Conservation (phyloP, 2,113 vertebrate genomes). For the Podarcis muralis region DNA sequence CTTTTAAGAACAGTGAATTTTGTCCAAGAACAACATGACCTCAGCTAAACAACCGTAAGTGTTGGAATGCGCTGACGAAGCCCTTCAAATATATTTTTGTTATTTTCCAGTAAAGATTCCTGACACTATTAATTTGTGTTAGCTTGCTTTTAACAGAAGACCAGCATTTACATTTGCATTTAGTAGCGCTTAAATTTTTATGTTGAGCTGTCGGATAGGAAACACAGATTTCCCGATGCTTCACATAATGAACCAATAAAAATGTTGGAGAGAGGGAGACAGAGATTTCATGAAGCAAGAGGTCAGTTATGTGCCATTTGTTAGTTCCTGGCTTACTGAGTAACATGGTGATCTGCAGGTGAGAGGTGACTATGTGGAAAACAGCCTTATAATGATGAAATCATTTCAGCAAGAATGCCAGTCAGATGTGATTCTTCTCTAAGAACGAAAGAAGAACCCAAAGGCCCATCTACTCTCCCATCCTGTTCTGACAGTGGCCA, state of each 20-base stretch:
- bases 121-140: slow-evolving; percentile 10
- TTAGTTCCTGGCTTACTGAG: neutral
- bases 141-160: neutral
- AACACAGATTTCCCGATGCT: slow-evolving; percentile 7
- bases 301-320: neutral
- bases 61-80: slow-evolving; percentile 1
- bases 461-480: too few relatives aligned
- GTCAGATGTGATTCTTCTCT: neutral
- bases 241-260: slow-evolving; percentile 8
- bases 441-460: too few relatives aligned
- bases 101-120: neutral
- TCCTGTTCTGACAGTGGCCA: too few relatives aligned
- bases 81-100: neutral
- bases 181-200: neutral
- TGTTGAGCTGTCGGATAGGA: neutral
- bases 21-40: neutral
- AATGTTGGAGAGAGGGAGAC: neutral
- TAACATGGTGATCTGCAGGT: neutral
- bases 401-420: neutral
- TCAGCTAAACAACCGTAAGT: neutral
- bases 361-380: neutral
- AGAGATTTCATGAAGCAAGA: slow-evolving; percentile 4
- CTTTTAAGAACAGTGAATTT: neutral
- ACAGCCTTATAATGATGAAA: neutral
- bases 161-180: neutral